phyloP scores from a whole-genome alignment of 1,140 invertebrate genomes.

The Polypedilum pembai region DNA sequence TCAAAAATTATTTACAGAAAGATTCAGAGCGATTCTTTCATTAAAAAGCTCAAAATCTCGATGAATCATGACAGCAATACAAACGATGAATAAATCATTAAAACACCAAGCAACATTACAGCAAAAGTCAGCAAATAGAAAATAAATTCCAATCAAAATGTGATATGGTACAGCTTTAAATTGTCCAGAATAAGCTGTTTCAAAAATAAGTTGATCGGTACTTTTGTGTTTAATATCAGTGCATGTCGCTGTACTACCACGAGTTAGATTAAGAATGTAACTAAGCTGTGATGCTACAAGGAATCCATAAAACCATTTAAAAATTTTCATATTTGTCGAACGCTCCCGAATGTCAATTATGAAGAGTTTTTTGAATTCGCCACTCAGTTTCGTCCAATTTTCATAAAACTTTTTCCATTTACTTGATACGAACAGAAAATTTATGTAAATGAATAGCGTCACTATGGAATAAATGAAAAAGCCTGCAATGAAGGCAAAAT shows the following conservation, averaged over 20 bases:
- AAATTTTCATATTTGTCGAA: background rate
- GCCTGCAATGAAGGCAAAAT: background rate
- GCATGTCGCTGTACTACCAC: background rate
- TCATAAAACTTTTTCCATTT: background rate
- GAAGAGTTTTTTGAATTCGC: background rate
- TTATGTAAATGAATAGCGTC: background rate
- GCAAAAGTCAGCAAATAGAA: background rate
- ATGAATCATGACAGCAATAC: background rate
- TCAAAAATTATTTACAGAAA: background rate
- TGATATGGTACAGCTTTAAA: constrained; percentile 3
- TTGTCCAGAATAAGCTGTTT: background rate
- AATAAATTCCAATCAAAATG: background rate
- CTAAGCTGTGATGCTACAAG: background rate
- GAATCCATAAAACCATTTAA: constrained; percentile 12
- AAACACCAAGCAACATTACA: background rate
- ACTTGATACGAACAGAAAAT: background rate
- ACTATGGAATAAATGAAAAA: background rate
- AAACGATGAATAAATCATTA: background rate
- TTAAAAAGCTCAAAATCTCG: background rate
- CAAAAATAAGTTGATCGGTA: background rate
- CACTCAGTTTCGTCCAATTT: background rate
- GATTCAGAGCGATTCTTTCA: background rate
- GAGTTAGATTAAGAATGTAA: background rate
- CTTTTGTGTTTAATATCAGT: background rate
- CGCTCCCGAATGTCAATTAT: background rate